Percentiles rank a stretch among this genome's conserved stretches.
Conservation (phyloP, 2,888 invertebrate species). For the Tiliacea aurago region DNA sequence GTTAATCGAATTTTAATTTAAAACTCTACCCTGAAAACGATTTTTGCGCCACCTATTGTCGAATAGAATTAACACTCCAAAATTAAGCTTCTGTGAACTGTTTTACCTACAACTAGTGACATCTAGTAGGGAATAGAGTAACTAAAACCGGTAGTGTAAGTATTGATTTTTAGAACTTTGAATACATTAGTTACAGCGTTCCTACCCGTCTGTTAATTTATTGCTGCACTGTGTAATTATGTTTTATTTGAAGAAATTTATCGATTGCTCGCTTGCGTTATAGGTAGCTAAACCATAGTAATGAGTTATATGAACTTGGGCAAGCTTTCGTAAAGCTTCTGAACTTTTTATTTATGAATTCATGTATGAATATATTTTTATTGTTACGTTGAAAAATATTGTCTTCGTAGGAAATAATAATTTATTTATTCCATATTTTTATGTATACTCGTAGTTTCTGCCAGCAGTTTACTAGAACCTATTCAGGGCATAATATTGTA, state of each 20-base stretch:
- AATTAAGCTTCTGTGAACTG: constrained; percentile 7
- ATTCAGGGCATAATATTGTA: background rate
- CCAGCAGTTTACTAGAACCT: too few relatives aligned
- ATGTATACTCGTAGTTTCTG: too few relatives aligned
- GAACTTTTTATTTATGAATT: background rate
- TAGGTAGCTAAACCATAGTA: background rate
- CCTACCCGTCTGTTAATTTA: constrained; percentile 48
- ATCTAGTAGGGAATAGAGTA: constrained; percentile 73
- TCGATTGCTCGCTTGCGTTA: constrained; percentile 9
- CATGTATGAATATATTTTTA: too few relatives aligned
- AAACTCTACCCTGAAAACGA: constrained; percentile 12
- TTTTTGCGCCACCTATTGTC: constrained; percentile 45
- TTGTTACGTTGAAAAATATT: too few relatives aligned
- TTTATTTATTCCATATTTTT: background rate
- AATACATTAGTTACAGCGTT: constrained; percentile 60
- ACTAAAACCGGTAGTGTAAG: constrained; percentile 23
- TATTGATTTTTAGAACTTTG: constrained; percentile 64
- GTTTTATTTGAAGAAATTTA: constrained; percentile 17
- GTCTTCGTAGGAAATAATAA: too few relatives aligned
- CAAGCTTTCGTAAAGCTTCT: constrained; percentile 1
- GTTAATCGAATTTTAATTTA: background rate
- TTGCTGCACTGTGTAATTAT: constrained; percentile 37
- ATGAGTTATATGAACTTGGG: background rate
- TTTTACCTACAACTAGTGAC: constrained; percentile 55
- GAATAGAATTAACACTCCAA: constrained; percentile 22